Base-by-base conservation (phyloP, 2,888 invertebrate species). In the Cheilosia pagana region DNA sequence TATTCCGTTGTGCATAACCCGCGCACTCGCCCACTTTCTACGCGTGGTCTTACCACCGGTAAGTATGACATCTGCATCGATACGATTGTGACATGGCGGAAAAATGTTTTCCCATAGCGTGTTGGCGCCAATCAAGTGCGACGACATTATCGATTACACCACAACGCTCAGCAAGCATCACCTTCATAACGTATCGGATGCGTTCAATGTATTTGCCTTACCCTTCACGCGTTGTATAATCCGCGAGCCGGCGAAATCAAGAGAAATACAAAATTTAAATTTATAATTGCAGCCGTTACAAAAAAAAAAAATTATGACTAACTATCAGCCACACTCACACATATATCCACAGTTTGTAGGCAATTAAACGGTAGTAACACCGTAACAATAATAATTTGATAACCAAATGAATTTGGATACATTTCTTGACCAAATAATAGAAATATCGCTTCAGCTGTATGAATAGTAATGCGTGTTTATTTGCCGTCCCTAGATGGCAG, bases 1-100 rank as follows among this genome's bases (percentile, higher is more conserved):
- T 76, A 72, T 65, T 76, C 71, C 39, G 28, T 28, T 60, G 53
- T 59, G 63, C 70, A 81, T 76, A 75, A 76, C 60, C 31, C 43
- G 45, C 43, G 45, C 76, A 28, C 35, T 63, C 65, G 39, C 59
- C 59, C 53, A 72, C 76, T 76, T 53, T 53, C 53, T 67, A 43
- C 39, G 31, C 35, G 8, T n/a, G 41, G n/a, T 39, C 7, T 60
- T 60, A 45, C 60, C 7, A 28, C 60, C 12, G 39, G 3, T 16
- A 53, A 3, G 39, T 41, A 45, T 35, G n/a, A 53, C 52, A 65
- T 68, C 50, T 50, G 31, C 57, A 59, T 25, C 16, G 41, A 41
- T 19, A 23, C 35, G 23, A 41, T 31, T 12, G 25, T 62, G 25
- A 16, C 19, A 70, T 23, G 23, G 23, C 59, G 59, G 57, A 59